A percentile compares a stretch with the other conserved stretches of the same genome.
phyloP scores from a whole-genome alignment of 1,140 invertebrate genomes.

The Papilio xuthus region DNA sequence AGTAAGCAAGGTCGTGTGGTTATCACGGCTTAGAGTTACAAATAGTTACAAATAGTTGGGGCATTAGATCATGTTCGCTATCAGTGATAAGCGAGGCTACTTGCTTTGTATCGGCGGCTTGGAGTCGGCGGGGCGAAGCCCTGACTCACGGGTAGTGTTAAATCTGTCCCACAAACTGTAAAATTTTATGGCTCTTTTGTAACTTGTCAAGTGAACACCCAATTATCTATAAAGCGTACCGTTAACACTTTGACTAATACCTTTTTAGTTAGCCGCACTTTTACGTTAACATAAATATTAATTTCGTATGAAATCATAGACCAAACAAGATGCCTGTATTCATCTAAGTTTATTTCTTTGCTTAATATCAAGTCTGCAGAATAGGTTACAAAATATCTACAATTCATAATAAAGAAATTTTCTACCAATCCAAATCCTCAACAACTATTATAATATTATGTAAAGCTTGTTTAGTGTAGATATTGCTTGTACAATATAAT shows the following conservation, averaged over 20 bases:
- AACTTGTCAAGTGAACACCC: neutral
- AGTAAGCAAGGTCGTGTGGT: neutral
- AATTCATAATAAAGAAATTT: no score
- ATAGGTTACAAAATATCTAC: no score
- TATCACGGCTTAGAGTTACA: conserved; percentile 11
- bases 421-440: no score
- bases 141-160: neutral
- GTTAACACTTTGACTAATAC: no score
- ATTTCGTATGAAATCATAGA: no score
- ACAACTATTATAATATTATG: no score
- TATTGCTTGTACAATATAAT: no score
- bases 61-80: neutral
- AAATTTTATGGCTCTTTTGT: neutral
- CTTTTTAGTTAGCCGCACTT: no score
- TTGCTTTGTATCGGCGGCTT: neutral
- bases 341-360: no score
- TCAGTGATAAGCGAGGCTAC: conserved; percentile 8
- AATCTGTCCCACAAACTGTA: neutral
- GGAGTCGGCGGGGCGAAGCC: neutral
- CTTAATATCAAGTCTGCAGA: no score
- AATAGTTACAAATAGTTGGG: neutral
- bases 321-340: no score
- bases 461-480: no score
- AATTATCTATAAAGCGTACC: neutral
- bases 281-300: neutral